These are phyloP conservation scores for Mya arenaria DNA, from an alignment of 1,140 invertebrate species.

Conservation along the genomic window DNA sequence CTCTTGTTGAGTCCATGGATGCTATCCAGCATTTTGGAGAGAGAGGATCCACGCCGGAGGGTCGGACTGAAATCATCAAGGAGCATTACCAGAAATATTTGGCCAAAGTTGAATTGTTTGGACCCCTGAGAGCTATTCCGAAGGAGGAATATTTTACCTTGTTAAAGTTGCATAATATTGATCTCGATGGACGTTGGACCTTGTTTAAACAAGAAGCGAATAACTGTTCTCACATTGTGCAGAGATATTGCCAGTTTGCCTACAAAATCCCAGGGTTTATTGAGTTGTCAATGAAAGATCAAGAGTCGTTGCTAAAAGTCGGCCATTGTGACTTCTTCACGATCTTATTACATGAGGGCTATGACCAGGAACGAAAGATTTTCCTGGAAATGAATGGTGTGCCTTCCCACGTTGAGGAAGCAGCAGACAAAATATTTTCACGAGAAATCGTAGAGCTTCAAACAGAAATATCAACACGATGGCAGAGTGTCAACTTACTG, in stretches of 20 bases:
- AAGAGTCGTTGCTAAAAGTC: constrained; percentile 37
- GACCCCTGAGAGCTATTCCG: constrained; percentile 43
- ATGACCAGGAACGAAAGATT: constrained; percentile 27
- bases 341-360: constrained; percentile 52
- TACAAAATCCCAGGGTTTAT: constrained; percentile 49
- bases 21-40: constrained; percentile 48
- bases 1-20: constrained; percentile 9
- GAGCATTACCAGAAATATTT: constrained; percentile 50
- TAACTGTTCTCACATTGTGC: constrained; percentile 37
- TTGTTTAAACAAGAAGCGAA: constrained; percentile 43
- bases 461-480: constrained; percentile 3
- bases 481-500: constrained; percentile 26
- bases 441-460: constrained; percentile 34
- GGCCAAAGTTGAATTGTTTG: constrained; percentile 42
- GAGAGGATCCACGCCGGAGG: constrained; percentile 20
- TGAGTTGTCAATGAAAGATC: constrained; percentile 28
- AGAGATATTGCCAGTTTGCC: constrained; percentile 47
- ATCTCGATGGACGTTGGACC: constrained; percentile 38
- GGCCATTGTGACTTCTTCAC: constrained; percentile 55
- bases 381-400: constrained; percentile 50
- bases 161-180: constrained; percentile 47
- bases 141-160: constrained; percentile 50
- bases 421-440: constrained; percentile 54
- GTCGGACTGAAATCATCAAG: constrained; percentile 35
- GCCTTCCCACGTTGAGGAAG: constrained; percentile 40